phyloP scores from a whole-genome alignment of 2,797 vertebrate species.

The Tiaroga cobitis region DNA sequence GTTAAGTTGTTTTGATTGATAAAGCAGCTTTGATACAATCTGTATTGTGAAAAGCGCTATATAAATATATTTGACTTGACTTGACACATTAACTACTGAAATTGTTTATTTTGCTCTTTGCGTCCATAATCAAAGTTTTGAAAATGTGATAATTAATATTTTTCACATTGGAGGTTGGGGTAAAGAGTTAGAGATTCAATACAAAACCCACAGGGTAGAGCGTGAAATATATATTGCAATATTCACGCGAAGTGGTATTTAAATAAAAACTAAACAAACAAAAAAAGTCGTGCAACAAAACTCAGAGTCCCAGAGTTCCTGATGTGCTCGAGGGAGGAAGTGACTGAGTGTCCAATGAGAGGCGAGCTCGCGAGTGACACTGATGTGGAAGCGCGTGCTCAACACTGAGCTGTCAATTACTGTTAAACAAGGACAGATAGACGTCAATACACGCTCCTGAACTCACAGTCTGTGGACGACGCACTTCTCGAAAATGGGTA shows the following conservation, averaged over 20 bases:
- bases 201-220: not conserved
- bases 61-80: too few species aligned
- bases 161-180: not conserved
- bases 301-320: conserved; percentile 70
- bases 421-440: not conserved
- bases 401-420: conserved; percentile 38
- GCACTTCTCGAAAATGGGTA: conserved; percentile 73
- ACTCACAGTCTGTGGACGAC: conserved; percentile 48
- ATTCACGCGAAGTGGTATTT: not conserved
- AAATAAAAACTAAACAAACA: too few species aligned
- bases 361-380: conserved; percentile 39
- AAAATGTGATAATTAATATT: not conserved
- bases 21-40: too few species aligned
- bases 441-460: not conserved
- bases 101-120: not conserved
- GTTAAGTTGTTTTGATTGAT: too few species aligned
- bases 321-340: conserved; percentile 47
- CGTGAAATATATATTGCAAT: not conserved
- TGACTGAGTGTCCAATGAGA: conserved; percentile 71
- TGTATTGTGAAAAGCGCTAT: too few species aligned
- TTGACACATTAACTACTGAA: too few species aligned
- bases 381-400: conserved; percentile 34
- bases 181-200: not conserved
- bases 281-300: conserved; percentile 20
- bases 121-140: not conserved